A percentile compares a stretch with the other conserved stretches of the same genome.
These are phyloP conservation scores for Napeogenes sylphis DNA, from an alignment of 2,888 invertebrate genomes.

Conservation along the genomic window DNA sequence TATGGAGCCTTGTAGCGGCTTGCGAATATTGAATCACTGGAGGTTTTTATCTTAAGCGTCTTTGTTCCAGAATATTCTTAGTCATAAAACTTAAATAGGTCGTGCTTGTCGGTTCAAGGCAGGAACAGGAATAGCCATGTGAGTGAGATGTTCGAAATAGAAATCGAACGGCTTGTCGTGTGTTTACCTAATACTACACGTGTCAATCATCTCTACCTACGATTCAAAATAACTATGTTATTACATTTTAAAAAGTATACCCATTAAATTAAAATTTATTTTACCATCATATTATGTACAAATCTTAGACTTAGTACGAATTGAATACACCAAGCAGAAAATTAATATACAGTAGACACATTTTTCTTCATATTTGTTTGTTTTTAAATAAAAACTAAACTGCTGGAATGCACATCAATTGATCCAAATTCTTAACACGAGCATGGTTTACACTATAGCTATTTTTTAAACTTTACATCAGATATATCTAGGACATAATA, in stretches of 20 bases:
- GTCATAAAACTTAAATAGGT: slow-evolving; percentile 60
- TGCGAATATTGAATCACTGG: slow-evolving; percentile 21
- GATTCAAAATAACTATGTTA: slow-evolving; percentile 4
- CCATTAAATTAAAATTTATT: background rate
- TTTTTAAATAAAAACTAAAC: no score
- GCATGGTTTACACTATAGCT: background rate
- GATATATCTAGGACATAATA: background rate
- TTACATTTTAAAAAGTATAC: background rate
- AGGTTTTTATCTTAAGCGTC: slow-evolving; percentile 21
- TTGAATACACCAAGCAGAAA: no score
- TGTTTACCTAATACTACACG: slow-evolving; percentile 34
- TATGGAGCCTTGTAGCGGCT: slow-evolving; percentile 1
- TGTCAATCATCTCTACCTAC: slow-evolving; percentile 30
- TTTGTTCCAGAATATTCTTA: slow-evolving; percentile 49
- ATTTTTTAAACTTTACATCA: background rate
- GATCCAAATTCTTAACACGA: no score
- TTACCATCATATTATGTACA: background rate
- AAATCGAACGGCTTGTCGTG: slow-evolving; percentile 47
- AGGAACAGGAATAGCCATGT: slow-evolving; percentile 59
- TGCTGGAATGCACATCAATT: no score
- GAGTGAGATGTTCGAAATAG: slow-evolving; percentile 64
- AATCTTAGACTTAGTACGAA: no score
- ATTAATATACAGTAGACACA: no score
- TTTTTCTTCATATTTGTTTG: no score
- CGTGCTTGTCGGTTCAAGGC: slow-evolving; percentile 70